phyloP scores from a whole-genome alignment of 2,797 vertebrate genomes.

The Borostomias antarcticus region DNA sequence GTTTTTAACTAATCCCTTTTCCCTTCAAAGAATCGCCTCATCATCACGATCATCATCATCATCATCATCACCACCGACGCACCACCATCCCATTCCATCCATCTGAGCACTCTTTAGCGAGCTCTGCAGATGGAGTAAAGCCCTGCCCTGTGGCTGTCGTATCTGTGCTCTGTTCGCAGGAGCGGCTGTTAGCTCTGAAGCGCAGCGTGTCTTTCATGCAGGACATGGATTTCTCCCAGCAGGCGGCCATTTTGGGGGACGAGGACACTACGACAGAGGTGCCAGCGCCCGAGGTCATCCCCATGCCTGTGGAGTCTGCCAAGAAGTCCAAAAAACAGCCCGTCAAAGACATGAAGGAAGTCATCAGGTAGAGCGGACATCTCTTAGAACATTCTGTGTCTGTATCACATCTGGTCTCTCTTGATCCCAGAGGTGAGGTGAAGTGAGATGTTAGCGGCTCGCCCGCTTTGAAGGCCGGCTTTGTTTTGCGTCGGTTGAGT shows the following conservation, averaged over 20 bases:
- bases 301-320: slow-evolving; percentile 86
- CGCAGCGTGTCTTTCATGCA: slow-evolving; percentile 99
- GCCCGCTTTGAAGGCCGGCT: too few relatives aligned
- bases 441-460: too few relatives aligned
- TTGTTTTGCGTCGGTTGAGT: not conserved
- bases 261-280: slow-evolving; percentile 87
- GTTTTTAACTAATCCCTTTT: not conserved
- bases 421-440: not conserved
- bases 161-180: slow-evolving; percentile 87
- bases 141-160: slow-evolving; percentile 74
- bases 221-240: slow-evolving; percentile 98
- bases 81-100: slow-evolving; percentile 69
- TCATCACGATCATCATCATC: slow-evolving; percentile 8
- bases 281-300: slow-evolving; percentile 86
- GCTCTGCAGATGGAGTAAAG: slow-evolving; percentile 71
- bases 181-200: slow-evolving; percentile 96
- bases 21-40: not conserved
- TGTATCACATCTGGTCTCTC: not conserved
- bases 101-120: slow-evolving; percentile 41
- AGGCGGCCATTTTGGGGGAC: slow-evolving; percentile 95
- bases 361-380: slow-evolving; percentile 81
- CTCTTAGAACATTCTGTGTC: not conserved
- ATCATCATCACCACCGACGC: slow-evolving; percentile 26
- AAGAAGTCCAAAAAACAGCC: slow-evolving; percentile 95
- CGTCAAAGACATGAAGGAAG: slow-evolving; percentile 88